phyloP scores from a whole-genome alignment of 1,140 invertebrate species.

The Hycleus cichorii region DNA sequence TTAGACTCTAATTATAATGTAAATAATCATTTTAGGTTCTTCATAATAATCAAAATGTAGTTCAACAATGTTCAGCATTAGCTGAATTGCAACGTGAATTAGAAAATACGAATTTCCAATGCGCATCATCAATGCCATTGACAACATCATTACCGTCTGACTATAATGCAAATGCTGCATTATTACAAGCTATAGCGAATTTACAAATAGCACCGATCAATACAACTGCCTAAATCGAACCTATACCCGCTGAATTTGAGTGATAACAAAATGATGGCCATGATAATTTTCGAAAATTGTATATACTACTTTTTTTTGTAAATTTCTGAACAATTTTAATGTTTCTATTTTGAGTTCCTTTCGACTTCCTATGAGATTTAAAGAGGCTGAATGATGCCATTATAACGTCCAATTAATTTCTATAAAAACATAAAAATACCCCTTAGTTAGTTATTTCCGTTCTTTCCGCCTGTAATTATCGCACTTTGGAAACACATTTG shows the following conservation, averaged over 20 bases:
- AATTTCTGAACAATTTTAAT: slow-evolving; percentile 7
- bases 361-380: slow-evolving; percentile 11
- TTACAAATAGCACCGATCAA: slow-evolving; percentile 34
- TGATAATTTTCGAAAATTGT: not conserved
- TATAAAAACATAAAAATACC: not conserved
- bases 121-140: slow-evolving; percentile 37
- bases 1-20: not conserved
- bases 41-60: slow-evolving; percentile 40
- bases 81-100: slow-evolving; percentile 40
- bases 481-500: not conserved
- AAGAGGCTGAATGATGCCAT: slow-evolving; percentile 19
- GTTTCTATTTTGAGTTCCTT: slow-evolving; percentile 7
- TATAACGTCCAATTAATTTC: slow-evolving; percentile 10
- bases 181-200: slow-evolving; percentile 31
- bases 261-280: not conserved
- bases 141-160: slow-evolving; percentile 31
- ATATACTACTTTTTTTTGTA: not conserved
- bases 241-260: not conserved
- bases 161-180: slow-evolving; percentile 41
- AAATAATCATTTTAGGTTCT: slow-evolving; percentile 36
- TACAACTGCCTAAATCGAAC: slow-evolving; percentile 31
- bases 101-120: slow-evolving; percentile 42
- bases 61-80: slow-evolving; percentile 41
- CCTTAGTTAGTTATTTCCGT: not conserved
- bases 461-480: not conserved